These are phyloP conservation scores for Nemurella pictetii DNA, from an alignment of 2,888 invertebrate genomes.

Conservation along the genomic window DNA sequence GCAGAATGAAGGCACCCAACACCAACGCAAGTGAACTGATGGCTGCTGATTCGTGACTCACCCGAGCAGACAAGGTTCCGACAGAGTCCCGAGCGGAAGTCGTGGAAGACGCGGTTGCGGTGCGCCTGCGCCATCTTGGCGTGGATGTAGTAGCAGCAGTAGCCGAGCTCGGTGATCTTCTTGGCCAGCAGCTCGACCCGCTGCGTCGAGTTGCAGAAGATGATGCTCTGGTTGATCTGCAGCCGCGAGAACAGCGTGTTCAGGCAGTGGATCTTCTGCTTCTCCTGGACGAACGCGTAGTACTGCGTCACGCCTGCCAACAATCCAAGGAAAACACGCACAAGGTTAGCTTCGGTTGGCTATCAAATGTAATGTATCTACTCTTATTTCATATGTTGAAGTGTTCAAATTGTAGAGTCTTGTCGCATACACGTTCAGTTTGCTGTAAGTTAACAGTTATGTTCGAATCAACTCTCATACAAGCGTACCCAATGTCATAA, in stretches of 20 bases:
- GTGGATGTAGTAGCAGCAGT: conserved; percentile 99
- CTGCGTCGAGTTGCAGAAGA: conserved; percentile 99
- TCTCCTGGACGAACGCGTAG: conserved; percentile 99
- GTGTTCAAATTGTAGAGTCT: too few relatives aligned
- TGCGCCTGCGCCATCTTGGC: conserved; percentile 99
- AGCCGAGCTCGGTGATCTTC: conserved; percentile 99
- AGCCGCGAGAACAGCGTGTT: conserved; percentile 99
- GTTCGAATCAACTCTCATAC: too few relatives aligned
- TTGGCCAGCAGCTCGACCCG: conserved; percentile 98
- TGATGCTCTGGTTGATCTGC: conserved; percentile 99
- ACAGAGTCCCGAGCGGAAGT: conserved; percentile 96
- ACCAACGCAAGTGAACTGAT: too few relatives aligned
- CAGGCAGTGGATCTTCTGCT: conserved; percentile 99
- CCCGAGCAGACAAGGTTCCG: conserved; percentile 87
- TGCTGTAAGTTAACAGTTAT: too few relatives aligned
- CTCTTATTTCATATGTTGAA: too few relatives aligned
- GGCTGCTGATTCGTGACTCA: too few relatives aligned
- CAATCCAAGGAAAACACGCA: neutral
- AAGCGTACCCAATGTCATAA: too few relatives aligned
- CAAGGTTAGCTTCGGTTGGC: too few relatives aligned
- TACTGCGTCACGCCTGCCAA: conserved; percentile 92
- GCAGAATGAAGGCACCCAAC: too few relatives aligned
- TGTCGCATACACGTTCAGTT: too few relatives aligned
- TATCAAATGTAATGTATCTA: too few relatives aligned
- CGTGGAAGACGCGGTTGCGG: conserved; percentile 98